These are phyloP conservation scores for Rhyacichthys aspro DNA, from an alignment of 2,797 vertebrate species.

Conservation along the genomic window DNA sequence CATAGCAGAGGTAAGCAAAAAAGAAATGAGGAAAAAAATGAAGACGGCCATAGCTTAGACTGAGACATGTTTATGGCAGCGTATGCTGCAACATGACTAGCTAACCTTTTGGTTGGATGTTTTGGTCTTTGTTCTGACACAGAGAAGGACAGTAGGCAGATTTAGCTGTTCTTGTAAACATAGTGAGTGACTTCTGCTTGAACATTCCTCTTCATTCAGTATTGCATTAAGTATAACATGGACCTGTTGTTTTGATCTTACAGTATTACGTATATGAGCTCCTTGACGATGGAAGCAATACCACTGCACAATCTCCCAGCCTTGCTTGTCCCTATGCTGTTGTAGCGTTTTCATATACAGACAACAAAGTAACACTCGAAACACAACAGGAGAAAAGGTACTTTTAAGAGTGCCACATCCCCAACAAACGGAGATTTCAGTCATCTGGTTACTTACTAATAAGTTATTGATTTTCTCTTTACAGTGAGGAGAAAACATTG, in stretches of 20 bases:
- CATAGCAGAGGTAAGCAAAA: too few species aligned
- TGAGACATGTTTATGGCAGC: too few species aligned
- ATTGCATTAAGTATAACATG: too few species aligned
- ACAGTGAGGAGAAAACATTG: slow-evolving; percentile 59
- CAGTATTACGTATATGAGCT: slow-evolving; percentile 83
- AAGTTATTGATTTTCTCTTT: slow-evolving; percentile 35
- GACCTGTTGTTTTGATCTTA: slow-evolving; percentile 37
- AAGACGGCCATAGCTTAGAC: too few species aligned
- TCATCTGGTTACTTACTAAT: background rate
- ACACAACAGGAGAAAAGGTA: slow-evolving; percentile 68
- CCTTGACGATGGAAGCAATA: slow-evolving; percentile 51
- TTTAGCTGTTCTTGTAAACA: too few species aligned
- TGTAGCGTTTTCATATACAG: slow-evolving; percentile 79
- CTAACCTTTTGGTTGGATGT: too few species aligned
- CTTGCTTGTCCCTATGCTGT: slow-evolving; percentile 77
- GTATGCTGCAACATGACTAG: too few species aligned
- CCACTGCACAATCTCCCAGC: slow-evolving; percentile 59
- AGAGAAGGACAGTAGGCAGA: too few species aligned
- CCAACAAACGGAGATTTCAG: slow-evolving; percentile 1
- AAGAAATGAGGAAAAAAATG: too few species aligned
- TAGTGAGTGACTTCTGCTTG: too few species aligned
- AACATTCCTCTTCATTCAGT: too few species aligned
- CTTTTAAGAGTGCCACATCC: background rate
- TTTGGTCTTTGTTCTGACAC: too few species aligned
- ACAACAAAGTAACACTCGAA: slow-evolving; percentile 51